Evolutionary conservation across 1,140 invertebrate species (phyloP).

Genomic region (Capitella teleta): DNA sequence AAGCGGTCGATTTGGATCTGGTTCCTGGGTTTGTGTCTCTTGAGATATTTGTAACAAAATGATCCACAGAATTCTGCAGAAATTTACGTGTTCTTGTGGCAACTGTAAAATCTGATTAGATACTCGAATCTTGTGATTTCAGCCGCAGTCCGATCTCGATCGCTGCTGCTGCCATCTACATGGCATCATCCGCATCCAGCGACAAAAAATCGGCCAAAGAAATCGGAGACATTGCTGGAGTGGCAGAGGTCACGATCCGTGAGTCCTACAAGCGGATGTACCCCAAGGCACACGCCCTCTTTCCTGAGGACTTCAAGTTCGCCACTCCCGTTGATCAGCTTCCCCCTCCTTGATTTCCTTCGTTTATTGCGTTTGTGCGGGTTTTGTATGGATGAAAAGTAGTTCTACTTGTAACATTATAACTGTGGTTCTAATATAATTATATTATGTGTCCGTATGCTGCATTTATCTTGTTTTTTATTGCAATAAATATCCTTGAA

Average conservation of each 20-base stretch:
- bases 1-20: slow-evolving; percentile 92
- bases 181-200: slow-evolving; percentile 95
- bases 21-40: slow-evolving; percentile 81
- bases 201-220: slow-evolving; percentile 93
- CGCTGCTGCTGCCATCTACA: slow-evolving; percentile 97
- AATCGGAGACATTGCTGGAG: slow-evolving; percentile 96
- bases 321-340: slow-evolving; percentile 86
- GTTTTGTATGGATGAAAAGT: too few species aligned
- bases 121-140: slow-evolving; percentile 14
- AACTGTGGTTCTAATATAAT: too few species aligned
- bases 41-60: too few species aligned
- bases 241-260: slow-evolving; percentile 95
- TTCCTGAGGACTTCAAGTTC: slow-evolving; percentile 94
- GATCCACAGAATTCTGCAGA: too few species aligned
- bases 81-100: not conserved
- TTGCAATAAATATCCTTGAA: too few species aligned
- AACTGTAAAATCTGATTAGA: not conserved
- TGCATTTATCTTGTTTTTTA: too few species aligned
- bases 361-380: too few species aligned
- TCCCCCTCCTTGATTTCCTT: slow-evolving; percentile 49
- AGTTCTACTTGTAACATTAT: too few species aligned
- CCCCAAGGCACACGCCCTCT: slow-evolving; percentile 77
- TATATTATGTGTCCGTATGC: too few species aligned
- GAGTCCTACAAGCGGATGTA: slow-evolving; percentile 98
- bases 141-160: slow-evolving; percentile 95